phyloP scores from a whole-genome alignment of 2,113 vertebrate species.

The Equus przewalskii region DNA sequence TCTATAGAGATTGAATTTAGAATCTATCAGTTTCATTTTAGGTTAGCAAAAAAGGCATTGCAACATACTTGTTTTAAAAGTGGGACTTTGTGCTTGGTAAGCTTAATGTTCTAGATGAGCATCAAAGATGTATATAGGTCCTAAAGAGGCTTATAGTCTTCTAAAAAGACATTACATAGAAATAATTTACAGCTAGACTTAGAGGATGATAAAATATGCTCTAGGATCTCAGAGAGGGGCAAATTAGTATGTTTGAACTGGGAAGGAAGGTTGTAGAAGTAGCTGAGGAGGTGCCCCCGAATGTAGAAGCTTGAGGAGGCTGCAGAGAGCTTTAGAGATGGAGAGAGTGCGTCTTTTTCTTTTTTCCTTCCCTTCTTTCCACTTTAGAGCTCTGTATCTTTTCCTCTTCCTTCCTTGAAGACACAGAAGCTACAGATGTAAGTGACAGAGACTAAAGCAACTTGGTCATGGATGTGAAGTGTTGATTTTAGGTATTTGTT shows the following conservation, averaged over 20 bases:
- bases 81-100: background rate
- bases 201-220: background rate
- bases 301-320: no score
- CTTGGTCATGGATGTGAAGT: background rate
- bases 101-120: background rate
- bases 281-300: background rate
- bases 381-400: background rate
- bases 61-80: background rate
- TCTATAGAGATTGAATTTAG: background rate
- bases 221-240: background rate
- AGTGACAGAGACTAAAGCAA: background rate
- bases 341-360: background rate
- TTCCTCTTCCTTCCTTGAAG: background rate
- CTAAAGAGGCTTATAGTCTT: background rate
- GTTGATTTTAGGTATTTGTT: background rate
- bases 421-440: background rate
- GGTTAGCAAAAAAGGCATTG: background rate
- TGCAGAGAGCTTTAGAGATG: background rate
- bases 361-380: background rate
- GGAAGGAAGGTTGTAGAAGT: background rate
- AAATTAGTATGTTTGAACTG: background rate
- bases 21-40: slow-evolving; percentile 28
- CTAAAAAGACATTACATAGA: background rate
- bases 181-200: background rate
- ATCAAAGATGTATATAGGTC: no score